Conservation (phyloP, 2,888 invertebrate genomes). For the Hirtodrosophila confusa region DNA sequence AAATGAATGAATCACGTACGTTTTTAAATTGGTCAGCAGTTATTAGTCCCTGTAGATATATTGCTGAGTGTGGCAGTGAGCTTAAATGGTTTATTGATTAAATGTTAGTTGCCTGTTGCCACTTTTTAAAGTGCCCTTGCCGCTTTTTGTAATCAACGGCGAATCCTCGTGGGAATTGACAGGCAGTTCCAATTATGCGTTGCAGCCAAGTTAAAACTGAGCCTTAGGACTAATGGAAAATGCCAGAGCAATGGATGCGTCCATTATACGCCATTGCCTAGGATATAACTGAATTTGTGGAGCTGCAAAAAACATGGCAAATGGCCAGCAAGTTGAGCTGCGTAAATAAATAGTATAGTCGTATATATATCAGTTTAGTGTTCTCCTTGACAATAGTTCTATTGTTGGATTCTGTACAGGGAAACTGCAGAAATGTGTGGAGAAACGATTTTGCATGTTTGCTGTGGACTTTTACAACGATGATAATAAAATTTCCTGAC, state of each 20-base stretch:
- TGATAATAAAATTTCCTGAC: slow-evolving; percentile 30
- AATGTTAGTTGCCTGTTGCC: slow-evolving; percentile 8
- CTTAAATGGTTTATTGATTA: slow-evolving; percentile 43
- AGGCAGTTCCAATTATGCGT: slow-evolving; percentile 32
- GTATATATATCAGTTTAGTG: background rate
- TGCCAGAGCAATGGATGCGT: slow-evolving; percentile 13
- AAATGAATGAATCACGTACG: background rate
- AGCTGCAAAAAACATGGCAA: slow-evolving; percentile 34
- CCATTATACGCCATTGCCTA: slow-evolving; percentile 13
- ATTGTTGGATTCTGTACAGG: slow-evolving; percentile 19
- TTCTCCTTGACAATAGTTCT: slow-evolving; percentile 12
- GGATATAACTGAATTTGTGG: slow-evolving; percentile 1
- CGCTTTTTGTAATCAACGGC: slow-evolving; percentile 21
- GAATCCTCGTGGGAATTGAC: slow-evolving; percentile 29
- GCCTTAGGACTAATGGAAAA: slow-evolving; percentile 33
- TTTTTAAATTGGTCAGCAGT: slow-evolving; percentile 1
- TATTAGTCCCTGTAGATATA: background rate
- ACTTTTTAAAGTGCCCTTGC: background rate
- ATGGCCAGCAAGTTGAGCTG: slow-evolving; percentile 46
- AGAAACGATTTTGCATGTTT: slow-evolving; percentile 43
- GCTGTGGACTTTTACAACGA: slow-evolving; percentile 31
- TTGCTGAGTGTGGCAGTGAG: background rate
- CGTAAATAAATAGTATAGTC: slow-evolving; percentile 20
- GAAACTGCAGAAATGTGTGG: slow-evolving; percentile 15
- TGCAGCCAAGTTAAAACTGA: slow-evolving; percentile 5